Percentiles rank a stretch among this genome's conserved stretches.
Evolutionary conservation across 30 jellyfish, hydroid and myxozoan species (phyloP).

Genomic region (Aurelia aurita): DNA sequence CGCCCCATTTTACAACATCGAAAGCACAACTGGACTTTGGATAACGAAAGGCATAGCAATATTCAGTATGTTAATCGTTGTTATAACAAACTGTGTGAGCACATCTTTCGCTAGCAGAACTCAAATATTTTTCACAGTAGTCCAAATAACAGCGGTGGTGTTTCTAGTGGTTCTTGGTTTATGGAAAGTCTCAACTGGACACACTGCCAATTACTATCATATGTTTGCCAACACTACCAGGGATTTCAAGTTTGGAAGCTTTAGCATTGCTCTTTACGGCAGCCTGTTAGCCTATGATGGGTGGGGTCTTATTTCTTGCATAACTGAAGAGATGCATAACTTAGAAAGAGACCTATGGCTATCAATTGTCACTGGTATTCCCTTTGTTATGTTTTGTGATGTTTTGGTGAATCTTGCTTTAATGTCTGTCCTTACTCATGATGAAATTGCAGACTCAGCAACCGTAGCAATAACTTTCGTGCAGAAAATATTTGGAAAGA

Average conservation of each 20-base stretch:
- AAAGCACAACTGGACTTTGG: constrained; percentile 25
- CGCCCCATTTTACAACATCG: constrained; percentile 35
- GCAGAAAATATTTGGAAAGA: constrained; percentile 20
- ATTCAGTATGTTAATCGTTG: neutral
- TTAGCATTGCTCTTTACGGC: constrained; percentile 42
- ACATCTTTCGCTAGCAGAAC: constrained; percentile 19
- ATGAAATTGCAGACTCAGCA: constrained; percentile 37
- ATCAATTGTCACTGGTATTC: constrained; percentile 26
- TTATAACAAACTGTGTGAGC: constrained; percentile 9
- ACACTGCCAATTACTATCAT: constrained; percentile 5
- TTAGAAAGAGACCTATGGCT: constrained; percentile 42
- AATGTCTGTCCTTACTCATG: constrained; percentile 40
- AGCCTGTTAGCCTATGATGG: constrained; percentile 55
- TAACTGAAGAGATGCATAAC: constrained; percentile 53
- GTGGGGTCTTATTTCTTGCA: constrained; percentile 45
- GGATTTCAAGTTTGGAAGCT: constrained; percentile 1
- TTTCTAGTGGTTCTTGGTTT: constrained; percentile 22
- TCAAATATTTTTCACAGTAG: constrained; percentile 24
- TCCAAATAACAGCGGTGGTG: constrained; percentile 13
- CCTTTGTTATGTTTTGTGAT: constrained; percentile 21
- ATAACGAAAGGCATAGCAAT: constrained; percentile 20
- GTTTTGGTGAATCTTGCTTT: constrained; percentile 22
- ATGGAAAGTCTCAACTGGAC: constrained; percentile 33
- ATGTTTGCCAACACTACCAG: neutral
- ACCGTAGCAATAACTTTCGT: constrained; percentile 47